Percentiles rank a stretch among this genome's conserved stretches.
These are phyloP conservation scores for Apodemia hepburni DNA, from an alignment of 2,888 invertebrate genomes.

Conservation along the genomic window DNA sequence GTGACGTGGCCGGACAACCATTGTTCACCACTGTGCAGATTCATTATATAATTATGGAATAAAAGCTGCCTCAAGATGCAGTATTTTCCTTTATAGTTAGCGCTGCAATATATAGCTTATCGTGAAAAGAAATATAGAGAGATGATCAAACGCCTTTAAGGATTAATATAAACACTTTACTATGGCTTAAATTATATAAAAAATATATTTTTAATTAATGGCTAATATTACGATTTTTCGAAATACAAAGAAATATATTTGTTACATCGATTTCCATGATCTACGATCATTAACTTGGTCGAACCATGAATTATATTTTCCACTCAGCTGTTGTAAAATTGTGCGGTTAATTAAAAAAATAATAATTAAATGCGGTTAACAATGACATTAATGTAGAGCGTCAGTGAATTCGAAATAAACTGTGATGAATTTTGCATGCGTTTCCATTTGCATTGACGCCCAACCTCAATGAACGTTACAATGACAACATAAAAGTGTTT, in stretches of 20 bases:
- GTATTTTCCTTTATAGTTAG: neutral
- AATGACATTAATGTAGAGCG: constrained; percentile 37
- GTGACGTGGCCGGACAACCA: constrained; percentile 62
- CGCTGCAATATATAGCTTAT: too few relatives aligned
- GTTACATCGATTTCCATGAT: too few relatives aligned
- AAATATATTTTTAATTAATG: too few relatives aligned
- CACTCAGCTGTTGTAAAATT: constrained; percentile 13
- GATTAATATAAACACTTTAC: too few relatives aligned
- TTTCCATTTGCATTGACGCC: constrained; percentile 45
- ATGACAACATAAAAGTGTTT: constrained; percentile 48
- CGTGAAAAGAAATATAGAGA: too few relatives aligned
- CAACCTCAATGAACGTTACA: constrained; percentile 44
- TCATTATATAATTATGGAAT: constrained; percentile 30
- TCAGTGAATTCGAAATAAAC: constrained; percentile 40
- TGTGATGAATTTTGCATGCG: constrained; percentile 40
- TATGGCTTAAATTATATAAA: too few relatives aligned
- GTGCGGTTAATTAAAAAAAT: constrained; percentile 34
- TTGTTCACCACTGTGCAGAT: constrained; percentile 43
- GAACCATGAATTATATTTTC: neutral
- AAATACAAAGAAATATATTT: too few relatives aligned
- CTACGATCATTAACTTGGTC: neutral
- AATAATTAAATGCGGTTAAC: too few relatives aligned
- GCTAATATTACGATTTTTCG: too few relatives aligned
- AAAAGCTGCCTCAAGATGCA: neutral
- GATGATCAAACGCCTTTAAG: too few relatives aligned